A percentile compares a stretch with the other conserved stretches of the same genome.
Conservation (phyloP, 2,797 vertebrate genomes). For the Mionectes olivaceus region DNA sequence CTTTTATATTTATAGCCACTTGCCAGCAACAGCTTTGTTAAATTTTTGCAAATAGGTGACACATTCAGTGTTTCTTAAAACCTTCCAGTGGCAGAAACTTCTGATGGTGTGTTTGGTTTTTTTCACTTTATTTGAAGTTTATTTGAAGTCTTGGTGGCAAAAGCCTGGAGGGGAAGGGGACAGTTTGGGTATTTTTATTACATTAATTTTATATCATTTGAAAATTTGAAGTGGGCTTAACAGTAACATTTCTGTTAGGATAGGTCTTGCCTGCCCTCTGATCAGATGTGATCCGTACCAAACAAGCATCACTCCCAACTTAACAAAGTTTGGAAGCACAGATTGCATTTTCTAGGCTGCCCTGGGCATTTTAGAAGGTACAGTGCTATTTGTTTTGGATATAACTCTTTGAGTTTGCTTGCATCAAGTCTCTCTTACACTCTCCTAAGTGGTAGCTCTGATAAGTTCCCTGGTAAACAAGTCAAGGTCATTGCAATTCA, state of each 20-base stretch:
- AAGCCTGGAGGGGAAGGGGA: background rate
- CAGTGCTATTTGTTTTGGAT: background rate
- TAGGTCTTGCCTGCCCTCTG: background rate
- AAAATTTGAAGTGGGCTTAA: background rate
- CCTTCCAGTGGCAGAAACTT: background rate
- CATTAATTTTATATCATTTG: background rate
- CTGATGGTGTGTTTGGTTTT: background rate
- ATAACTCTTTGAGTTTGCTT: background rate
- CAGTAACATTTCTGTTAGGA: background rate
- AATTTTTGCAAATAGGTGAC: background rate
- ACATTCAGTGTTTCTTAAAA: background rate
- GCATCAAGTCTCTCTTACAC: background rate
- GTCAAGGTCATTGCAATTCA: slow-evolving; percentile 25
- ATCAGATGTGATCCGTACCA: background rate
- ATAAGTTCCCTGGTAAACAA: slow-evolving; percentile 1
- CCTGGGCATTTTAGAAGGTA: background rate
- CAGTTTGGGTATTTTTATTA: background rate
- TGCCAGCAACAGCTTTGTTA: background rate
- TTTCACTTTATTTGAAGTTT: background rate
- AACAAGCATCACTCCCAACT: background rate
- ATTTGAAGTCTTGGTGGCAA: background rate
- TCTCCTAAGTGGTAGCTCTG: background rate
- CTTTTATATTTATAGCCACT: slow-evolving; percentile 1
- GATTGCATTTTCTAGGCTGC: background rate
- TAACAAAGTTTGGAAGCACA: background rate